Conservation (phyloP, 1,140 invertebrate species). For the Gryon sp. region DNA sequence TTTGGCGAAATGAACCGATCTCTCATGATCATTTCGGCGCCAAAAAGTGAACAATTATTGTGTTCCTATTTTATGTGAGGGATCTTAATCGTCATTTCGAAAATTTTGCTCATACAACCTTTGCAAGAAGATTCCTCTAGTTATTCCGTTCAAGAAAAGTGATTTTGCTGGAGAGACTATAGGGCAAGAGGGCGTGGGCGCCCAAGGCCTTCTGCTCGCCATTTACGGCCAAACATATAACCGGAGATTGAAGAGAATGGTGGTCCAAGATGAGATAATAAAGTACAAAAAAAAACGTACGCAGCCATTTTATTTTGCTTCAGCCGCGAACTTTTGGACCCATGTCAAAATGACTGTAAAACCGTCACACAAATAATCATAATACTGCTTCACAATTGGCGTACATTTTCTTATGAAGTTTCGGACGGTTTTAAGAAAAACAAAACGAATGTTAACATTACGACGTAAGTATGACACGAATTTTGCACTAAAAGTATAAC, state of each 20-base stretch:
- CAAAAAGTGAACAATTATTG: too few species aligned
- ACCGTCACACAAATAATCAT: constrained; percentile 18
- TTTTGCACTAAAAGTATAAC: too few species aligned
- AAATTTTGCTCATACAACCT: constrained; percentile 34
- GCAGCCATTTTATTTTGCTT: constrained; percentile 55
- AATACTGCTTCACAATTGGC: constrained; percentile 7
- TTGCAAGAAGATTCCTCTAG: constrained; percentile 34
- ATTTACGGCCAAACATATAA: constrained; percentile 71
- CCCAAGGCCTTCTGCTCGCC: constrained; percentile 74
- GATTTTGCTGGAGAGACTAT: constrained; percentile 48
- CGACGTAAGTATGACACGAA: too few species aligned
- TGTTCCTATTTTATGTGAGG: too few species aligned
- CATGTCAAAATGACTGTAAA: constrained; percentile 55
- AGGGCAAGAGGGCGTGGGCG: constrained; percentile 71
- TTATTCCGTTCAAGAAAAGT: constrained; percentile 50
- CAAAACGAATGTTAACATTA: too few species aligned
- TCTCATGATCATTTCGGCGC: too few species aligned
- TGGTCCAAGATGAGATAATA: constrained; percentile 57
- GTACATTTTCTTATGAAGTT: too few species aligned
- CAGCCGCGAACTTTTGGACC: constrained; percentile 23
- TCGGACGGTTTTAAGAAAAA: too few species aligned
- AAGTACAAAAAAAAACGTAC: constrained; percentile 39
- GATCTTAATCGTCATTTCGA: not conserved
- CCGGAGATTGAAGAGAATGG: constrained; percentile 67
- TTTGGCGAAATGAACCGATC: too few species aligned